Conservation (phyloP, 2,888 invertebrate species). For the Lasioglossum vierecki region DNA sequence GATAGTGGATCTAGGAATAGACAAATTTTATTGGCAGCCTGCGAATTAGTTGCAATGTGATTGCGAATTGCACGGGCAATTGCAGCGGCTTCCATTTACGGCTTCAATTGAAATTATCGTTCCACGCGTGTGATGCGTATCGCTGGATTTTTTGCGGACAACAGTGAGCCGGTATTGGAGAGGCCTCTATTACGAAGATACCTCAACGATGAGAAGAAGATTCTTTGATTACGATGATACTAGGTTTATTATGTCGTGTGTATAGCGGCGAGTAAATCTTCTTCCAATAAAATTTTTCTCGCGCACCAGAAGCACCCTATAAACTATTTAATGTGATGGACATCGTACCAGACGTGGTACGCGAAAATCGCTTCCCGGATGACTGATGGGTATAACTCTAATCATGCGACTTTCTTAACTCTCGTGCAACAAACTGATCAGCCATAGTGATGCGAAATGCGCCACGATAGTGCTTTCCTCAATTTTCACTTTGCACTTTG, state of each 20-base stretch:
- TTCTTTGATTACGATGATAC: neutral
- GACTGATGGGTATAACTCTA: neutral
- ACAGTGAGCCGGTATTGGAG: neutral
- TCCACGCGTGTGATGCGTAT: neutral
- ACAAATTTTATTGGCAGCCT: conserved; percentile 34
- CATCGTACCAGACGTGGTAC: neutral
- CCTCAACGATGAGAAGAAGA: neutral
- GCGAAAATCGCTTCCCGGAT: neutral
- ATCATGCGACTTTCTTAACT: neutral
- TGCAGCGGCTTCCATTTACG: conserved; percentile 6
- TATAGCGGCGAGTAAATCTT: neutral
- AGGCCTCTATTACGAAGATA: conserved; percentile 5
- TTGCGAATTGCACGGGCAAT: neutral
- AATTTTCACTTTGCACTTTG: neutral
- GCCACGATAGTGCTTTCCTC: neutral
- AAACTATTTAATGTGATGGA: neutral
- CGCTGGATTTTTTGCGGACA: neutral
- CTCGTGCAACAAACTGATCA: neutral
- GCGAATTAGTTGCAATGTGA: conserved; percentile 10
- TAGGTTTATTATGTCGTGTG: neutral
- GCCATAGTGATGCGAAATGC: neutral
- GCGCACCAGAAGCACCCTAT: neutral
- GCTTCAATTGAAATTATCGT: conserved; percentile 20
- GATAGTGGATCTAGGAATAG: conserved; percentile 1
- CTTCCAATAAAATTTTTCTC: neutral